Evolutionary conservation across 2,797 vertebrate species (phyloP), one percentile per base, ranked within the genome.

Genomic region (Gallinago stenura): DNA sequence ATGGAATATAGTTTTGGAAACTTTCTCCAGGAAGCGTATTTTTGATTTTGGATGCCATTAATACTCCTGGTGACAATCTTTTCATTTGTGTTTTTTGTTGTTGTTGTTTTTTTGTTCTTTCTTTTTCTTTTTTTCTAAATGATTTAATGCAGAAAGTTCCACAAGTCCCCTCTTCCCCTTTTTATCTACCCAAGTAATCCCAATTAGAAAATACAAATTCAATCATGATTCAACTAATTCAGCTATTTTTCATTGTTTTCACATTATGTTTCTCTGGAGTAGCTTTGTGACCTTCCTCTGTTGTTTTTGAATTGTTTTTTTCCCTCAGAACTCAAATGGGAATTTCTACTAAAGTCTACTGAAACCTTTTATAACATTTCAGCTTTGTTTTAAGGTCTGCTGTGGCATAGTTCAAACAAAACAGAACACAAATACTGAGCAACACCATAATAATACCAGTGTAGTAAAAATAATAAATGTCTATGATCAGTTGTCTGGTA

Each of bases 121-220:
- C 16, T 8, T 43, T 30, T 35, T 48, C 53, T 60, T 66, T 30
- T 68, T 68, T 73, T 54, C 14, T 39, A 39, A 66, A 7, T 45
- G 17, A 48, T 54, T 66, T 66, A n/a, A 7, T 43, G 6, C 15
- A 58, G 30, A 30, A 20, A 30, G 15, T 41, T n/a, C 20, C 33
- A 65, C 0, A 0, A 54, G 6, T 1, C 3, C 31, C 6, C 7
- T 35, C 41, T 50, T 14, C 7, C 9, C 6, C 10, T 62, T 62
- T 51, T 57, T 50, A 35, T 41, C 50, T 62, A 35, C 43, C 7
- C 10, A 39, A 33, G 25, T 45, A 56, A 43, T 54, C 4, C 20
- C 4, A 19, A 17, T 68, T 46, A 56, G 17, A 79, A 72, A 61
- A 83, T 39, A n/a, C 2, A 37, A 37, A 66, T 37, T 33, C 48